Evolutionary conservation across 2,797 vertebrate species (phyloP).

Genomic region (Ctenopoma kingsleyae): DNA sequence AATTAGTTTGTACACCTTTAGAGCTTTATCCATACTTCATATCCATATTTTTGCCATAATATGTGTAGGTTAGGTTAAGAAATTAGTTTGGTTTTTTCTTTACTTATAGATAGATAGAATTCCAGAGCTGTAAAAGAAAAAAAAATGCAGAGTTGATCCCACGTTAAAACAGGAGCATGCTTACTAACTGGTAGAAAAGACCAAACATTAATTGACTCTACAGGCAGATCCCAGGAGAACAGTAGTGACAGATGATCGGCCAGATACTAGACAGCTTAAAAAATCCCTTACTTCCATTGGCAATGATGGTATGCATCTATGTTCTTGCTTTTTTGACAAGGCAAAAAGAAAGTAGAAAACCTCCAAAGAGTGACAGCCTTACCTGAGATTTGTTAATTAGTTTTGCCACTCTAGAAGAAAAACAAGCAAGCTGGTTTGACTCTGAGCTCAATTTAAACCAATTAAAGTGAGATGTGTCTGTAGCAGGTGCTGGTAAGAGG

Average conservation of each 20-base stretch:
- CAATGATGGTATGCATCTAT: slow-evolving; percentile 11
- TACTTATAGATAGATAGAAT: no score
- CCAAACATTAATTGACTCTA: slow-evolving; percentile 59
- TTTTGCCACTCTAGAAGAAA: slow-evolving; percentile 37
- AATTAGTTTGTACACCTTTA: not conserved
- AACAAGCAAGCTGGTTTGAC: not conserved
- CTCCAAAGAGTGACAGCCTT: slow-evolving; percentile 3
- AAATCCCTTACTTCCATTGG: slow-evolving; percentile 23
- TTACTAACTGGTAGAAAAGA: slow-evolving; percentile 43
- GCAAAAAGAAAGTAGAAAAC: slow-evolving; percentile 10
- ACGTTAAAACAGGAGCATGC: not conserved
- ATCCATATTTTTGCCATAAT: not conserved
- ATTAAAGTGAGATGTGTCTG: slow-evolving; percentile 46
- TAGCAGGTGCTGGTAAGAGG: slow-evolving; percentile 12
- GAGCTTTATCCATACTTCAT: no score
- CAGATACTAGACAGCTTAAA: slow-evolving; percentile 42
- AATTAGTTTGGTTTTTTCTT: no score
- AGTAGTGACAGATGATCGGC: slow-evolving; percentile 61
- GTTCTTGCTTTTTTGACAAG: not conserved
- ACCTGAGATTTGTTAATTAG: slow-evolving; percentile 45
- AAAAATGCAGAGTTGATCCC: no score
- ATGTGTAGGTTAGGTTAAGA: no score
- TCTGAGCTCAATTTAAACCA: slow-evolving; percentile 35
- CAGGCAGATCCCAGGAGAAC: slow-evolving; percentile 48
- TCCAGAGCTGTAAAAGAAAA: no score